Evolutionary conservation across 1,140 invertebrate species (phyloP), one percentile per base, ranked within the genome.

Genomic region (Drosophila repletoides): DNA sequence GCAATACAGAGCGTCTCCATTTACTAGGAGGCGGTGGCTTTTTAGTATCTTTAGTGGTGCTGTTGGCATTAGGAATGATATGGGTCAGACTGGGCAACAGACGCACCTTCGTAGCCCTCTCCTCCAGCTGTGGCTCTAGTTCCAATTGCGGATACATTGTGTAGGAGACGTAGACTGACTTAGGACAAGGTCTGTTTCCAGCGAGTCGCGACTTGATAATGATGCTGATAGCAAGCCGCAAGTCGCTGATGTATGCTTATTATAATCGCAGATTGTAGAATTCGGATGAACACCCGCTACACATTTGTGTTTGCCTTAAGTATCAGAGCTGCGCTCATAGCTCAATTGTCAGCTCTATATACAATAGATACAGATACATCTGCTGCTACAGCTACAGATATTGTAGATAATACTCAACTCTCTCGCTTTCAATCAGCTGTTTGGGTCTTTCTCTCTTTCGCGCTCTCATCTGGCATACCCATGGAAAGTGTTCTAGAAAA

Each of bases 81-180:
- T 33, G 45, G 3, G 5, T 36, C 0, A 12, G 15, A 1, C 15
- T 28, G 28, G 58, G 22, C 28, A 76, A 28, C 2, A 83, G 53
- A 2, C 61, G 66, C 17, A 67, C 43, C 1, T 72, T 75, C 3
- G 65, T 87, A 2, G 73, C 69, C 14, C 73, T 70, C 19, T 81
- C 59, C 7, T 53, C 60, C 2, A 70, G 49, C 43, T 88, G 58
- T 0, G 69, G 51, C 7, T 81, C 84, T 10, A 56, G 48, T 19
- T 86, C 81, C 56, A 68, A 19, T 55, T 84, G 80, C 10, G 79
- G 79, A 65, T 84, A 84, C 79, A 84, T 84, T 4, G n/a, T n/a
- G n/a, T n/a, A 15, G 33, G 26, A 29, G 17, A 9, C n/a, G 9
- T 12, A 9, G 5, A 48, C n/a, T n/a, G 5, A 33, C 29, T 19